Evolutionary conservation across 64 coral and sea anemone genomes (phyloP), one percentile per base, ranked within the genome.

Genomic region (Stichodactyla mertensii): DNA sequence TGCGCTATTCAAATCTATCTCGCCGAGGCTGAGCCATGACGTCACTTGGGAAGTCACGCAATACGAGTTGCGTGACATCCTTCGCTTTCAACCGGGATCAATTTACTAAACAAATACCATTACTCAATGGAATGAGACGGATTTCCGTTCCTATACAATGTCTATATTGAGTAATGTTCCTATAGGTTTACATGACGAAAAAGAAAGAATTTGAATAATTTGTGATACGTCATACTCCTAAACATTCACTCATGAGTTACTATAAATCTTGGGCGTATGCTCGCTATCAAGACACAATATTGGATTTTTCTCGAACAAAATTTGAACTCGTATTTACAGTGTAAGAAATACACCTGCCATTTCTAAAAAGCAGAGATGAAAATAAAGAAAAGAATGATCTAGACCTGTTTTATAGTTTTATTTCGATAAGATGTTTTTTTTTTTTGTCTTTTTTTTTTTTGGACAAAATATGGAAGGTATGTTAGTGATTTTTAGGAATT

Each of bases 1-100:
- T 74, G 69, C 69, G 69, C 24, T 8, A 74, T 74, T 74, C 69
- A 74, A 74, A 74, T 74, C 69, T 26, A 74, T 74, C 69, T 26
- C 24, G 69, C 69, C 5, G 69, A 2, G 22, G 69, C 24, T 74
- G 4, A 13, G 24, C 9, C 24, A 74, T 74, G 69, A 74, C 69
- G 69, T 74, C 69, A 74, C 24, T 9, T 10, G n/a, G 1, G 10
- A 71, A n/a, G 69, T 74, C 69, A 74, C 69, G 69, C 26, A 31
- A 74, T 27, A 31, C 26, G 0, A 1, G 5, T 11, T 31, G 27
- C 69, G 69, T 66, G 18, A 66, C 26, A 74, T 26, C n/a, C 69
- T 26, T 74, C n/a, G 24, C 24, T 26, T 74, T 74, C 24, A 26
- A 74, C 10, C 24, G 10, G 7, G 27, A 31, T 74, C 69, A 31